Evolutionary conservation across 2,888 invertebrate species (phyloP), one percentile per base, ranked within the genome.

Genomic region (Coenonympha arcania): DNA sequence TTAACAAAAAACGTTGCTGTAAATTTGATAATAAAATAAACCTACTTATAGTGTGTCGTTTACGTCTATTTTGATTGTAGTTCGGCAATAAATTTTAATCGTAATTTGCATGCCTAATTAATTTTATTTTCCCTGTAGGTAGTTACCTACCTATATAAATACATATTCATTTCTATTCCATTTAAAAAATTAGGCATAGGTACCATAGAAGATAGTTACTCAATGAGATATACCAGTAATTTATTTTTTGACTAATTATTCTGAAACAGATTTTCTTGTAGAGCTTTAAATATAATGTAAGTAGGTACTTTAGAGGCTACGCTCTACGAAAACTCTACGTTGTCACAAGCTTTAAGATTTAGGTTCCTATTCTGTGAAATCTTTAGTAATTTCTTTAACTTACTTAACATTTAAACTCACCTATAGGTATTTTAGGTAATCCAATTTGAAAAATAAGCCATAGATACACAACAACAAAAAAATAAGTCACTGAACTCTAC

Each of bases 371-470:
- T n/a, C n/a, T n/a, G n/a, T n/a, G n/a, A 30, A 13, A n/a, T 28
- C 22, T 16, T 18, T 20, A n/a, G n/a, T n/a, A 18, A 28, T 20
- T 4, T 3, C 18, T 24, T 9, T 26, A 18, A 19, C n/a, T 19
- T 39, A 44, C n/a, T n/a, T n/a, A n/a, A n/a, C 9, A 20, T 26
- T 39, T 50, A 48, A 50, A 68, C 67, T 68, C 50, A 68, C 67
- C 67, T 54, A 45, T 48, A 45, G 43, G 45, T 51, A 46, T 60
- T 57, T 54, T 55, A 58, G 50, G 52, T 42, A 56, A 60, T 55
- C 45, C 52, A 49, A 52, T 20, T 31, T 16, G 39, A 39, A 4
- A 42, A 43, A 4, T 18, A 45, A 33, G 11, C 26, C 40, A 48
- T 60, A 55, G 57, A 56, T 60, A 55, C 58, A 56, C 44, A 37